Conservation (phyloP, 2,888 invertebrate species). For the Drosophila antonietae region DNA sequence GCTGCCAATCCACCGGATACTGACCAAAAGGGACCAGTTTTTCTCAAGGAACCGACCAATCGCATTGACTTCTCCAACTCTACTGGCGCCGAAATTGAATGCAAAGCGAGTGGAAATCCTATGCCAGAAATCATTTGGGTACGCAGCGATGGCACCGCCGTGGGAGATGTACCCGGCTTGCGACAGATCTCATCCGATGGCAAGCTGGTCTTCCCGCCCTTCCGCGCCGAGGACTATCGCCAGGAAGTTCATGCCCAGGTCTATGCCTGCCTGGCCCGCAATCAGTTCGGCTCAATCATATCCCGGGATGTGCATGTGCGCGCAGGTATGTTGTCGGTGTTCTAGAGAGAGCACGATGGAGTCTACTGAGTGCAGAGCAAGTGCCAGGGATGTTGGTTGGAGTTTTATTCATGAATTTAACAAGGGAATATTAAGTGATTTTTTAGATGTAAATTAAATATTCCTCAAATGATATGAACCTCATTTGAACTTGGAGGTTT, state of each 20-base stretch:
- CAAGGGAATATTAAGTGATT: no score
- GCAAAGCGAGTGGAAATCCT: slow-evolving; percentile 95
- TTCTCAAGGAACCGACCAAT: slow-evolving; percentile 95
- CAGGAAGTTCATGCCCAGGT: slow-evolving; percentile 97
- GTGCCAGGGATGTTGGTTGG: slow-evolving; percentile 19
- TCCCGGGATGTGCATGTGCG: slow-evolving; percentile 97
- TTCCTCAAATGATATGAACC: no score
- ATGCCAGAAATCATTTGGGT: slow-evolving; percentile 97
- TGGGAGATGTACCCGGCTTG: slow-evolving; percentile 95
- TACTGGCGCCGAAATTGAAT: slow-evolving; percentile 96
- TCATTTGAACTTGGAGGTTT: no score
- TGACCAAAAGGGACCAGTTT: slow-evolving; percentile 94
- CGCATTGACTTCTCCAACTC: slow-evolving; percentile 97
- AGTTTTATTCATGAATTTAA: background rate
- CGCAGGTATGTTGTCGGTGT: slow-evolving; percentile 90
- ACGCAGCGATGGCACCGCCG: slow-evolving; percentile 94
- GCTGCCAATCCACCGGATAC: slow-evolving; percentile 87
- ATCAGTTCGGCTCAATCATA: slow-evolving; percentile 94
- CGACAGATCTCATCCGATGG: slow-evolving; percentile 95
- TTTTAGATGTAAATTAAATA: background rate
- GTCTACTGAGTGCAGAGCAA: slow-evolving; percentile 58
- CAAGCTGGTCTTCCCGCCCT: slow-evolving; percentile 96
- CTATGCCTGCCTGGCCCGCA: slow-evolving; percentile 95
- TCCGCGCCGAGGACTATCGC: slow-evolving; percentile 96
- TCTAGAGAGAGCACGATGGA: slow-evolving; percentile 65